Conservation (phyloP, 1,140 invertebrate species). For the Anoplophora glabripennis region DNA sequence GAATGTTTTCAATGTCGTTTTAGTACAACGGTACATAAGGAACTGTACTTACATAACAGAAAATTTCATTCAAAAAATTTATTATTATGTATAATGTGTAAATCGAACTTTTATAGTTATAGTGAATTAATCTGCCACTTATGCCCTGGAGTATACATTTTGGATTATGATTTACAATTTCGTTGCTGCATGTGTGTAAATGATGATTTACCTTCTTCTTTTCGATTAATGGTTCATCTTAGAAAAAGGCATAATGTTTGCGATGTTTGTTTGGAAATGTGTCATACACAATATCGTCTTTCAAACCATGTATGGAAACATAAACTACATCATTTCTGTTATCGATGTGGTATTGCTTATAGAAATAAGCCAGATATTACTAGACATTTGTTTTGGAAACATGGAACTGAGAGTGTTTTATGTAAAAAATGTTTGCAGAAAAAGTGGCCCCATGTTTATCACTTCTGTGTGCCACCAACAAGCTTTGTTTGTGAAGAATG, state of each 20-base stretch:
- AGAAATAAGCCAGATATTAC: constrained; percentile 79
- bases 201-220: constrained; percentile 74
- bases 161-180: constrained; percentile 62
- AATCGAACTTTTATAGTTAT: constrained; percentile 79
- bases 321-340: constrained; percentile 80
- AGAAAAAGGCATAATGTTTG: constrained; percentile 77
- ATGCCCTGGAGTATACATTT: constrained; percentile 72
- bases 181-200: constrained; percentile 73
- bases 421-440: constrained; percentile 84
- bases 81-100: constrained; percentile 79
- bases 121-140: constrained; percentile 81
- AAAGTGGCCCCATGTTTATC: constrained; percentile 87
- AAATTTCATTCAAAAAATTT: constrained; percentile 80
- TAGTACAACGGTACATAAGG: constrained; percentile 71
- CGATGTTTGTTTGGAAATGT: constrained; percentile 79
- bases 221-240: constrained; percentile 80
- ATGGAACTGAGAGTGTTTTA: constrained; percentile 79
- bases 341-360: constrained; percentile 79
- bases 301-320: constrained; percentile 87
- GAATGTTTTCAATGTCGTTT: constrained; percentile 83
- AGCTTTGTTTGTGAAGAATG: constrained; percentile 79
- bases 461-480: constrained; percentile 78
- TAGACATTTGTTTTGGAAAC: constrained; percentile 87
- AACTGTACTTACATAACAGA: constrained; percentile 78
- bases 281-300: constrained; percentile 70